Evolutionary conservation across 92 coral and sea anemone genomes (phyloP), one percentile per base, ranked within the genome.

Genomic region (Hydrozoanthus gracilis): DNA sequence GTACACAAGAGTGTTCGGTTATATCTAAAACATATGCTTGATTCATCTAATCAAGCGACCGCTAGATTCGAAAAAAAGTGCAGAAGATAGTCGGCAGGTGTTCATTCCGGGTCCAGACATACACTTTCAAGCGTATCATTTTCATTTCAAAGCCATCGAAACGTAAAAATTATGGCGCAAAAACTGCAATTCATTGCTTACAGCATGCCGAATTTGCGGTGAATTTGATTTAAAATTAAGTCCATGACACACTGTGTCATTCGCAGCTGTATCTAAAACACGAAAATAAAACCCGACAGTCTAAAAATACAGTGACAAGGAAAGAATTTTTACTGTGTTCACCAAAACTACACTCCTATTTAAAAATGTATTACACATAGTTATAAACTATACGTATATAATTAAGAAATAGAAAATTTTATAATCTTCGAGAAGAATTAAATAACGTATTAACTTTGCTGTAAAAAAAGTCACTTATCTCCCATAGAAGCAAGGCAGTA

Each of bases 401-500:
- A 27, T 27, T 27, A 27, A 27, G 39, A 27, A 27, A 27, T 27
- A 27, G 39, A 27, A 27, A 27, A 27, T 27, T 27, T 27, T 27
- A 27, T 27, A 27, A 62, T 27, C 71, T 35, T 35, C 9, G 76
- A 4, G 52, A 16, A 50, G 65, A 27, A 50, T 35, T 51, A 55
- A 71, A 70, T 70, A 20, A 35, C 61, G 47, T 51, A 51, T 49
- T 50, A 72, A 44, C 49, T 6, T 47, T 44, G 9, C 35, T 35
- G 61, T 48, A 82, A 64, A 39, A 20, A 55, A 35, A 82, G 55
- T 64, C 50, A 55, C 46, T 45, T 8, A 62, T 20, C 62, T 60
- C 12, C 61, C n/a, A 79, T 64, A 78, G 51, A 60, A 20, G 66
- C 51, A 82, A 58, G 76, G 46, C 13, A 70, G 49, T 2, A 18